These are phyloP conservation scores for Lumbricus terrestris DNA, from an alignment of 2,888 invertebrate species.

Conservation along the genomic window DNA sequence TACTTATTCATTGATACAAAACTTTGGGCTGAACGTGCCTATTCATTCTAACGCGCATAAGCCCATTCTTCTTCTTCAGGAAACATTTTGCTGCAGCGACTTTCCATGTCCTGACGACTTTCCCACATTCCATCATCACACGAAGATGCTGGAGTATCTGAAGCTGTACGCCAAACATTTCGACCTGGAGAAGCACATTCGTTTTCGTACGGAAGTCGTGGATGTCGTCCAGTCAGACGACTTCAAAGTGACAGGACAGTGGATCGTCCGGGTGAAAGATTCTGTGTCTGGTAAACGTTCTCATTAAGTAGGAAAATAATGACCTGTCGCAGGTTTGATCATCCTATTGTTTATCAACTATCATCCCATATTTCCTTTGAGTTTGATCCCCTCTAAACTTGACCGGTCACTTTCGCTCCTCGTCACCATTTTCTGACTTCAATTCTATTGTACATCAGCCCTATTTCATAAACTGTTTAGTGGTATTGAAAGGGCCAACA, in stretches of 20 bases:
- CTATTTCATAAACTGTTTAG: too few species aligned
- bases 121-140: constrained; percentile 61
- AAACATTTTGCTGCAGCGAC: constrained; percentile 58
- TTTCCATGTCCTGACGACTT: constrained; percentile 60
- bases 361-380: too few species aligned
- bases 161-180: constrained; percentile 52
- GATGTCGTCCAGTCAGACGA: constrained; percentile 41
- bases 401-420: too few species aligned
- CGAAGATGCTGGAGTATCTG: constrained; percentile 55
- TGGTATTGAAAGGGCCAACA: too few species aligned
- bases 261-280: constrained; percentile 48
- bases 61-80: constrained; percentile 28
- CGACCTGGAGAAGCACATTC: constrained; percentile 46
- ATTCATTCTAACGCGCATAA: background rate
- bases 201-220: constrained; percentile 46
- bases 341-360: too few species aligned
- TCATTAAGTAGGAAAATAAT: background rate
- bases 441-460: too few species aligned
- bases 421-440: too few species aligned
- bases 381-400: too few species aligned
- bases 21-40: too few species aligned
- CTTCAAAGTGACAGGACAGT: constrained; percentile 49
- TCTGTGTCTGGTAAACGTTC: constrained; percentile 38
- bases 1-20: too few species aligned
- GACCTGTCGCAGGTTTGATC: too few species aligned